A percentile compares a stretch with the other conserved stretches of the same genome.
Conservation (phyloP, 2,797 vertebrate species). For the Hemibagrus guttatus region DNA sequence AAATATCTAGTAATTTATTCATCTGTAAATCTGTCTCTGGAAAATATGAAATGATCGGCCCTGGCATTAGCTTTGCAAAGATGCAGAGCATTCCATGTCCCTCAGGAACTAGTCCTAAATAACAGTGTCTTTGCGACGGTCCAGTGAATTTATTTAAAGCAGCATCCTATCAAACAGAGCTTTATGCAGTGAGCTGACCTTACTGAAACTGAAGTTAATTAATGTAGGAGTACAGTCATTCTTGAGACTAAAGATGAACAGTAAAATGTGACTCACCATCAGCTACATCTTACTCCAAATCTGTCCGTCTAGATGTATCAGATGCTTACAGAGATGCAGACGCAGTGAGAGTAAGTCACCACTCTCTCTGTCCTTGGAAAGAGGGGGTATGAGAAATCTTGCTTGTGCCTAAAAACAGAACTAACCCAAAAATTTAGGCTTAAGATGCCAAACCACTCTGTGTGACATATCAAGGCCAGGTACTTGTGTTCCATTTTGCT, state of each 20-base stretch:
- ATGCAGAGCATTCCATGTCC: constrained; percentile 41
- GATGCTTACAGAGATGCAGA: constrained; percentile 16
- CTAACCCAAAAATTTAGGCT: constrained; percentile 25
- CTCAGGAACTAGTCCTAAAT: constrained; percentile 43
- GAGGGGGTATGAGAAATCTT: constrained; percentile 16
- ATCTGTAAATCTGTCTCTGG: neutral
- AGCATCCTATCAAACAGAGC: neutral
- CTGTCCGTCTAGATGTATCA: constrained; percentile 20
- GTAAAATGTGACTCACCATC: constrained; percentile 48
- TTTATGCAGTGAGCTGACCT: neutral
- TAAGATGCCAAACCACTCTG: constrained; percentile 8
- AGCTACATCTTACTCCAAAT: constrained; percentile 52
- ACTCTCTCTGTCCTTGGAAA: constrained; percentile 45
- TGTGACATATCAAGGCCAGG: constrained; percentile 46
- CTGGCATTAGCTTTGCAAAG: constrained; percentile 1
- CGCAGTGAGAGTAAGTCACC: constrained; percentile 21
- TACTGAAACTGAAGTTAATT: neutral
- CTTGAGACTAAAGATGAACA: neutral
- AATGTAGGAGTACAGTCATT: neutral
- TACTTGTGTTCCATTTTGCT: constrained; percentile 33
- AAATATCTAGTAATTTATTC: constrained; percentile 4
- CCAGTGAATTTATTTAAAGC: neutral
- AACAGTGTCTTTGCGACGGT: constrained; percentile 38
- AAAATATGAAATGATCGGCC: neutral
- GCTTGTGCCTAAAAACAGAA: constrained; percentile 40